Evolutionary conservation across 2,113 vertebrate genomes (phyloP).

Genomic region (Oplegnathus fasciatus): DNA sequence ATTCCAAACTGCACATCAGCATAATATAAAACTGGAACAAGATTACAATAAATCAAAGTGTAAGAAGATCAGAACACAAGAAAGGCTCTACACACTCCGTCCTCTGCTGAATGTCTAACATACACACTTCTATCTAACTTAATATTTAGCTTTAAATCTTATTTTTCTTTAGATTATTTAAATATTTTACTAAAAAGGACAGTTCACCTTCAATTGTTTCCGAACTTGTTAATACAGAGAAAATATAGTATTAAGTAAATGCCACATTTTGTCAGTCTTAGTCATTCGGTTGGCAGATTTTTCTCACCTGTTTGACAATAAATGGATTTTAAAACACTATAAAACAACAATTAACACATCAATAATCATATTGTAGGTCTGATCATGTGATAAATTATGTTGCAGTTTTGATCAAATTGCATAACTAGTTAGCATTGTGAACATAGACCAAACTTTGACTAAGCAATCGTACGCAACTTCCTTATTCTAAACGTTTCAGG

Average conservation of each 20-base stretch:
- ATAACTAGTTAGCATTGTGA: too few relatives aligned
- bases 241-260: neutral
- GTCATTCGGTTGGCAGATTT: too few relatives aligned
- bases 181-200: neutral
- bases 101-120: neutral
- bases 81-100: neutral
- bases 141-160: neutral
- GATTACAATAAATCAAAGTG: conserved; percentile 5
- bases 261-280: too few relatives aligned
- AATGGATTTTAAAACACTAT: neutral
- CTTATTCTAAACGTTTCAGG: neutral
- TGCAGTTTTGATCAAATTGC: neutral
- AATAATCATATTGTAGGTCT: neutral
- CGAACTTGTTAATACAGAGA: neutral
- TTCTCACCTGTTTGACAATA: too few relatives aligned
- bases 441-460: neutral
- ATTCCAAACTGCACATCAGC: neutral
- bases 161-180: neutral
- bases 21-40: neutral
- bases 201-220: neutral
- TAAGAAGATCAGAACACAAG: neutral
- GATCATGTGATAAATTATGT: neutral
- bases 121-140: too few relatives aligned
- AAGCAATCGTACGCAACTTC: neutral
- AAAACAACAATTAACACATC: neutral